A percentile compares a stretch with the other conserved stretches of the same genome.
Conservation (phyloP, 2,888 invertebrate genomes). For the Apotomis capreana region DNA sequence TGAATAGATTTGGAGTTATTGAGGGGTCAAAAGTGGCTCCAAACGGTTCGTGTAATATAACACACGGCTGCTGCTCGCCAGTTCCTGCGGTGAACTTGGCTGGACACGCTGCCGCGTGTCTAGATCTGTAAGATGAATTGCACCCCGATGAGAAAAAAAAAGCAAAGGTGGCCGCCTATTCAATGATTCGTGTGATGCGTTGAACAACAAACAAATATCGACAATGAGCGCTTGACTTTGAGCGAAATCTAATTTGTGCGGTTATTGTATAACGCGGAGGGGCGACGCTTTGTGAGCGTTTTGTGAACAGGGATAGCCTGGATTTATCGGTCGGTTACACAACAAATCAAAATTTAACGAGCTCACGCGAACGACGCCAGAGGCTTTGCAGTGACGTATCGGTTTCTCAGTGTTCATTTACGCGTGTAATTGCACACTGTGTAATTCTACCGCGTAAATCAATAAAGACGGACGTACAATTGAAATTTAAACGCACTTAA, state of each 20-base stretch:
- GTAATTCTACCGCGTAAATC: conserved; percentile 11
- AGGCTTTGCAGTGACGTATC: conserved; percentile 56
- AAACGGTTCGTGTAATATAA: no score
- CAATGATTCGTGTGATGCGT: conserved; percentile 75
- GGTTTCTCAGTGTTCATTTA: conserved; percentile 63
- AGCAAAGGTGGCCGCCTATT: conserved; percentile 73
- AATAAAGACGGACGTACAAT: not conserved
- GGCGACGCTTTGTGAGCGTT: conserved; percentile 64
- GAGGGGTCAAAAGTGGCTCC: no score
- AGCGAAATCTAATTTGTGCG: conserved; percentile 82
- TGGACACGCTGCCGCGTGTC: no score
- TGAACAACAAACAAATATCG: conserved; percentile 76
- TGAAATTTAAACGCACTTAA: conserved; percentile 1
- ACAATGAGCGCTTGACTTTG: conserved; percentile 81
- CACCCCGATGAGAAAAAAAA: conserved; percentile 55
- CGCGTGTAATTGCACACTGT: conserved; percentile 73
- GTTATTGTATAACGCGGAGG: conserved; percentile 80
- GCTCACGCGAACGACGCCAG: conserved; percentile 68
- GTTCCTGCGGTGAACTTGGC: no score
- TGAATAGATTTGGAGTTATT: no score
- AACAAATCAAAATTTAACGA: conserved; percentile 82
- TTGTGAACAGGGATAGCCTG: conserved; percentile 65
- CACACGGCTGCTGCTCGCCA: no score
- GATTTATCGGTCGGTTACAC: conserved; percentile 81
- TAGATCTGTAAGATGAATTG: conserved; percentile 46